Evolutionary conservation across 1,140 invertebrate species (phyloP).

Genomic region (Piezodorus guildinii): DNA sequence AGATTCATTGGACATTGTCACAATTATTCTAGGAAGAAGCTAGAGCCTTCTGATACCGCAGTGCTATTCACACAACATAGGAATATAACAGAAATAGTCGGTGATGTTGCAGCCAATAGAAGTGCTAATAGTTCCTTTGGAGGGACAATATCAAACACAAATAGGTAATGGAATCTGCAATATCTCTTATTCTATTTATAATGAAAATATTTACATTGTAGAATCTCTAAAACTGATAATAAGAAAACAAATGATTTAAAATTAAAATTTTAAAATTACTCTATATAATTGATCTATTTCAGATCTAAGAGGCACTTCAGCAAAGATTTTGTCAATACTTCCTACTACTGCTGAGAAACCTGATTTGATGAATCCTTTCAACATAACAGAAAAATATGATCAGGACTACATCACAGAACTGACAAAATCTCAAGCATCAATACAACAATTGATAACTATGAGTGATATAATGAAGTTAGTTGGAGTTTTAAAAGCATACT

Average conservation of each 20-base stretch:
- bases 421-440: constrained; percentile 5
- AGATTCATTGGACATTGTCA: too few species aligned
- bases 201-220: too few species aligned
- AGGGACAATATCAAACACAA: too few species aligned
- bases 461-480: constrained; percentile 19
- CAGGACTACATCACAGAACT: neutral
- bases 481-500: constrained; percentile 17
- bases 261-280: too few species aligned
- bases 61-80: neutral
- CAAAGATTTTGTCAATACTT: constrained; percentile 14
- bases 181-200: too few species aligned
- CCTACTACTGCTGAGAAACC: constrained; percentile 10
- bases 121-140: too few species aligned
- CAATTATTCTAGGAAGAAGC: neutral
- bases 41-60: neutral
- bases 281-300: neutral
- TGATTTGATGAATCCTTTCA: constrained; percentile 13
- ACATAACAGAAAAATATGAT: constrained; percentile 6
- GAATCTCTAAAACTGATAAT: too few species aligned
- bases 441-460: constrained; percentile 11
- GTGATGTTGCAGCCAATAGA: too few species aligned
- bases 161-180: too few species aligned
- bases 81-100: neutral
- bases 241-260: too few species aligned
- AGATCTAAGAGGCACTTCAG: neutral